phyloP scores from a whole-genome alignment of 1,140 invertebrate genomes.

The Drosophila sturtevanti region DNA sequence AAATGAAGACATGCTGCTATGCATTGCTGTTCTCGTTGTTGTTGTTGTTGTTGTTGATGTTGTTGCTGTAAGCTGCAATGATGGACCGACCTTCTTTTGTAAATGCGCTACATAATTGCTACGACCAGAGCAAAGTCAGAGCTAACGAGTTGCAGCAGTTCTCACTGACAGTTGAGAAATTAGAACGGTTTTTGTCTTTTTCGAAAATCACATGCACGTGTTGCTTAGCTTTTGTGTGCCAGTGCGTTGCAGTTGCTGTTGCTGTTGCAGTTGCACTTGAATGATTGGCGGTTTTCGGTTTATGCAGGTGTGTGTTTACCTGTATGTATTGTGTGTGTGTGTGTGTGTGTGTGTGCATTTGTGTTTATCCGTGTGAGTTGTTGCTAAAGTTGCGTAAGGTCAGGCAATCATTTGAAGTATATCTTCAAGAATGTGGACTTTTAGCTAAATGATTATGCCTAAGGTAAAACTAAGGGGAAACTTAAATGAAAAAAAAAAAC shows the following conservation, averaged over 20 bases:
- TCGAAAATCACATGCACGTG: slow-evolving; percentile 75
- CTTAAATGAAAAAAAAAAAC: no score
- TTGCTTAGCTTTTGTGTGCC: slow-evolving; percentile 28
- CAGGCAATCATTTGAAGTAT: background rate
- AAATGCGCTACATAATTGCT: slow-evolving; percentile 75
- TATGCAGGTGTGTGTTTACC: slow-evolving; percentile 9
- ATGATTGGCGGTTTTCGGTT: slow-evolving; percentile 36
- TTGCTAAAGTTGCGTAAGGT: slow-evolving; percentile 11
- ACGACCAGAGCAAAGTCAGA: slow-evolving; percentile 57
- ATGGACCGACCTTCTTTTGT: slow-evolving; percentile 72
- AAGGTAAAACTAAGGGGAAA: no score
- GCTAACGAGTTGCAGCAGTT: slow-evolving; percentile 64
- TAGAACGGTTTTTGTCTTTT: slow-evolving; percentile 75
- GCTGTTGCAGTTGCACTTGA: slow-evolving; percentile 34
- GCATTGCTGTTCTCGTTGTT: background rate
- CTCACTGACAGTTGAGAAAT: slow-evolving; percentile 79
- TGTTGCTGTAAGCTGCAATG: background rate
- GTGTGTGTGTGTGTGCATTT: background rate
- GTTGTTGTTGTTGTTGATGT: background rate
- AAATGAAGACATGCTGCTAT: slow-evolving; percentile 67
- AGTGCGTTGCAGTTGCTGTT: background rate
- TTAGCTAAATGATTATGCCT: background rate
- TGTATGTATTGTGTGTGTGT: background rate
- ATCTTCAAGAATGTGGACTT: background rate
- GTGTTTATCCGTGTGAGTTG: slow-evolving; percentile 22